Conservation (phyloP, 2,113 vertebrate species). For the Arizona elegans region DNA sequence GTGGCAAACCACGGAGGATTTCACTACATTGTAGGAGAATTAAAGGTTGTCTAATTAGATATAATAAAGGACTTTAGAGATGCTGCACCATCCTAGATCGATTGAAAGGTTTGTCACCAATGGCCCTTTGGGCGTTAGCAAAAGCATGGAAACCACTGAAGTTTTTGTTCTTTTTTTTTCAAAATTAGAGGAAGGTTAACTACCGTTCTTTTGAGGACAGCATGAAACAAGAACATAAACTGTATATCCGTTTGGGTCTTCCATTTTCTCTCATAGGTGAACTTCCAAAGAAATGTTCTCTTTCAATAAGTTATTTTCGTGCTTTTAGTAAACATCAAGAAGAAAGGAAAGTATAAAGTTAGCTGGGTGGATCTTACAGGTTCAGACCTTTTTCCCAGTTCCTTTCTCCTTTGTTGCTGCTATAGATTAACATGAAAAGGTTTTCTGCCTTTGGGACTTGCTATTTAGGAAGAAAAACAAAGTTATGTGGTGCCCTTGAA, state of each 20-base stretch:
- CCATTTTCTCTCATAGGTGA: constrained; percentile 59
- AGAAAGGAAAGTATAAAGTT: constrained; percentile 25
- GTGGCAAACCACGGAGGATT: too few relatives aligned
- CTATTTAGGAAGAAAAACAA: neutral
- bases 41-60: constrained; percentile 2
- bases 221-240: constrained; percentile 48
- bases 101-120: constrained; percentile 59
- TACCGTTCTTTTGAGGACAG: constrained; percentile 73
- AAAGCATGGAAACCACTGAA: constrained; percentile 61
- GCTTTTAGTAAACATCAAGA: constrained; percentile 34
- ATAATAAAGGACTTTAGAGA: constrained; percentile 2
- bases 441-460: neutral
- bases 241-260: constrained; percentile 60
- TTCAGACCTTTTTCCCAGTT: constrained; percentile 34
- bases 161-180: constrained; percentile 6
- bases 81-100: neutral
- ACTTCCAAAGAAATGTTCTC: constrained; percentile 71
- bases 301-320: constrained; percentile 75
- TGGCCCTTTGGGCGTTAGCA: constrained; percentile 58
- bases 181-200: constrained; percentile 62
- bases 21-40: neutral
- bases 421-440: constrained; percentile 30
- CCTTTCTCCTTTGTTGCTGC: constrained; percentile 23
- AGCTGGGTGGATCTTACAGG: neutral
- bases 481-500: neutral